phyloP scores from a whole-genome alignment of 2,888 invertebrate species.

The Rhingia rostrata region DNA sequence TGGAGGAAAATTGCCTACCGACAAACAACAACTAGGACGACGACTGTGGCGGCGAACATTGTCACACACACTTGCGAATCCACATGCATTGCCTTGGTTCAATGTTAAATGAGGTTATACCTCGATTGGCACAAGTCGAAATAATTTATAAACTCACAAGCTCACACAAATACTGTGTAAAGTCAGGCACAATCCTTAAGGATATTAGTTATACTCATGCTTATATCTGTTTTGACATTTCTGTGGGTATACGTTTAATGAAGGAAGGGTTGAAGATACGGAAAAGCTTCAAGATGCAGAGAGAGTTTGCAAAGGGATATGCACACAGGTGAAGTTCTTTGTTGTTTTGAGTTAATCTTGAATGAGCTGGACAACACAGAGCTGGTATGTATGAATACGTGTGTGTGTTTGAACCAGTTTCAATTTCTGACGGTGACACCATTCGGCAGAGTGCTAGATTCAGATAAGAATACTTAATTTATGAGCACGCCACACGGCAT shows the following conservation, averaged over 20 bases:
- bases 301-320: not conserved
- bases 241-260: constrained; percentile 9
- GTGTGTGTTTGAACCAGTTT: constrained; percentile 35
- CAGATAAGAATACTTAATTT: constrained; percentile 64
- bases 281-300: not conserved
- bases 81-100: constrained; percentile 19
- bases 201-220: not conserved
- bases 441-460: constrained; percentile 45
- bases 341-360: constrained; percentile 35
- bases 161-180: not conserved
- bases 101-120: constrained; percentile 47
- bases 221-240: constrained; percentile 11
- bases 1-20: not conserved
- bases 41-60: not conserved
- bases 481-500: constrained; percentile 35
- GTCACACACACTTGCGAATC: not conserved
- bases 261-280: constrained; percentile 1
- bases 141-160: constrained; percentile 36
- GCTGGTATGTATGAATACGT: not conserved
- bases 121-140: constrained; percentile 20
- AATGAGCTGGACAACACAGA: constrained; percentile 18
- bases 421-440: constrained; percentile 42
- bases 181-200: not conserved
- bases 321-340: constrained; percentile 33
- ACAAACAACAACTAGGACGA: not conserved